Base-by-base conservation (phyloP, 2,113 vertebrate genomes). In the Odocoileus hemionus region DNA sequence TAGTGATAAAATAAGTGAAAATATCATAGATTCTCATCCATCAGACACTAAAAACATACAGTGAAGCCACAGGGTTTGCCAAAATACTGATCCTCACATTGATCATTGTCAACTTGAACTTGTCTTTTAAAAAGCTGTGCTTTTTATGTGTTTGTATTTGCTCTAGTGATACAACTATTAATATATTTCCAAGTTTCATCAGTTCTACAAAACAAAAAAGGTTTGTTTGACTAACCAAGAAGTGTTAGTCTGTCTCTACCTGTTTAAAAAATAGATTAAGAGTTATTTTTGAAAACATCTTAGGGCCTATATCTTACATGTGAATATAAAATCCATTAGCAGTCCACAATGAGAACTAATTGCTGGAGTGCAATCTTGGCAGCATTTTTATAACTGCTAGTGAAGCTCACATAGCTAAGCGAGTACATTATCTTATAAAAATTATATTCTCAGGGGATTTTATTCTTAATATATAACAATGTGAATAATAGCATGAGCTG, bases 301-400 rank as follows among this genome's bases (percentile, higher is more conserved):
- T 79, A 92, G 39, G 13, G 12, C 89, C 23, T 91, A 1, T 54
- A 50, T 88, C 47, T 94, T 94, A 92, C 84, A 92, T 25, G 25
- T 95, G 25, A 86, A 58, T 61, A 57, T 89, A 84, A 96, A 93
- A 94, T 90, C 91, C 79, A 96, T 96, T 95, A 95, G 45, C 39
- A 91, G 15, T 45, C 89, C 61, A 86, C 76, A 78, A 19, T 36
- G 10, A 92, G 36, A 52, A 25, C 97, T 96, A 96, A 97, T 98
- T 97, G 86, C 74, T 91, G 43, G 30, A 86, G 17, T 85, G 3
- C 91, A 94, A 96, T 91, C 91, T 94, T 95, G 89, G 93, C 88
- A 95, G 93, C 30, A 76, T 61, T 96, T 94, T 94, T 91, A 93
- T 64, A 89, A 55, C 57, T 94, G 21, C 58, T 95, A 39, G 26